phyloP scores from a whole-genome alignment of 2,797 vertebrate species.

The Hyperoplus immaculatus region DNA sequence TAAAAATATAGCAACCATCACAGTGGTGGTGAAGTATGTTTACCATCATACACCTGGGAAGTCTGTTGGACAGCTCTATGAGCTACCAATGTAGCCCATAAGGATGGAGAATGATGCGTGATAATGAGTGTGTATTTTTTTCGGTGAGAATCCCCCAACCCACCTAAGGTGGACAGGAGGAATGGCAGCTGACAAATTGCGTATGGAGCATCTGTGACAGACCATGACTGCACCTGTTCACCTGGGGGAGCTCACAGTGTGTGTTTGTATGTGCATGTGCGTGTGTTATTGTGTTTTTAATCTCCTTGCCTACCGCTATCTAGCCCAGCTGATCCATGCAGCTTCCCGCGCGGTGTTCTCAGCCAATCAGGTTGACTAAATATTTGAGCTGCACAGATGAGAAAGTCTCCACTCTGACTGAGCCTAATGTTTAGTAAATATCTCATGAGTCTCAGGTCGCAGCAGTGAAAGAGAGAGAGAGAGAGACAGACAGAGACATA shows the following conservation, averaged over 20 bases:
- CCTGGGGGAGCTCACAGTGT: slow-evolving; percentile 80
- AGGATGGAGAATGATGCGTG: slow-evolving; percentile 30
- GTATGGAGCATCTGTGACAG: slow-evolving; percentile 71
- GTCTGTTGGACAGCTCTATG: slow-evolving; percentile 38
- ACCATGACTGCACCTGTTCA: slow-evolving; percentile 82
- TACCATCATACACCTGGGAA: slow-evolving; percentile 38
- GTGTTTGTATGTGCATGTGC: slow-evolving; percentile 49
- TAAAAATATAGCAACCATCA: slow-evolving; percentile 8
- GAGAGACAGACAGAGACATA: no score
- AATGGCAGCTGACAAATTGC: slow-evolving; percentile 79
- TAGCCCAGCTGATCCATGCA: slow-evolving; percentile 70
- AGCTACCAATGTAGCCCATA: slow-evolving; percentile 19
- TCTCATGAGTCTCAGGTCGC: slow-evolving; percentile 44
- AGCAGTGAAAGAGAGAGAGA: slow-evolving; percentile 10
- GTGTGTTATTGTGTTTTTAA: slow-evolving; percentile 72
- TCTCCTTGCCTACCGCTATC: slow-evolving; percentile 69
- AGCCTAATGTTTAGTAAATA: slow-evolving; percentile 71
- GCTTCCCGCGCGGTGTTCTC: slow-evolving; percentile 14
- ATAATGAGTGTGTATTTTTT: slow-evolving; percentile 41
- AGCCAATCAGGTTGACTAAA: slow-evolving; percentile 76
- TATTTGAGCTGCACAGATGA: slow-evolving; percentile 75
- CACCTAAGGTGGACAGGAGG: slow-evolving; percentile 76
- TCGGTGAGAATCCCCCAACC: slow-evolving; percentile 54
- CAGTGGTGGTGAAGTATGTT: slow-evolving; percentile 32
- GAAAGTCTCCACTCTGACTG: slow-evolving; percentile 62